phyloP scores from a whole-genome alignment of 2,797 vertebrate species.

The Gallinago solitaria region DNA sequence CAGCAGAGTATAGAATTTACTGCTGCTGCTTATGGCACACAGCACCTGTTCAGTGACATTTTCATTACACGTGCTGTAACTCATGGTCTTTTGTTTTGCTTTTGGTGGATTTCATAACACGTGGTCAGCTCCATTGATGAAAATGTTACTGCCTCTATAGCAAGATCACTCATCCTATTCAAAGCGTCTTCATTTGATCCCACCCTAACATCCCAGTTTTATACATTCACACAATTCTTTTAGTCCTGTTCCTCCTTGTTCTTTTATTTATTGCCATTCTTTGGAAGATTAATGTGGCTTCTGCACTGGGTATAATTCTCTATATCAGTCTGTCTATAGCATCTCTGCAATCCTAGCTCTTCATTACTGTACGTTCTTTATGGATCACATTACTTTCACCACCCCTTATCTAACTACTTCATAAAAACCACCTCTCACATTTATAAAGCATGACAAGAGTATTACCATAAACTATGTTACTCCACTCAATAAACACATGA shows the following conservation, averaged over 20 bases:
- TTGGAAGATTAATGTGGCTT: slow-evolving; percentile 35
- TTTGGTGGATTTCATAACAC: background rate
- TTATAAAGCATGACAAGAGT: slow-evolving; percentile 44
- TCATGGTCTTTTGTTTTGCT: background rate
- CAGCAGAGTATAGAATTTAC: slow-evolving; percentile 1
- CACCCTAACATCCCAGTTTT: background rate
- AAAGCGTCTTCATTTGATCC: background rate
- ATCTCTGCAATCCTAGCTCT: slow-evolving; percentile 29
- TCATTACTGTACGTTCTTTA: slow-evolving; percentile 43
- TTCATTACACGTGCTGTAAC: background rate
- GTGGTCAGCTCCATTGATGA: background rate
- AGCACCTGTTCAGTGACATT: background rate
- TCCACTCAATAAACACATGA: slow-evolving; percentile 10
- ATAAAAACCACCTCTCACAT: slow-evolving; percentile 41
- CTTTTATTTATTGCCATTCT: slow-evolving; percentile 44
- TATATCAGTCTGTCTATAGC: slow-evolving; percentile 31
- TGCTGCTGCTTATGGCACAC: background rate
- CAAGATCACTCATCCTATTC: background rate
- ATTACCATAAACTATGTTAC: slow-evolving; percentile 47
- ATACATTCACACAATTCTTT: background rate
- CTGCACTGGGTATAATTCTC: slow-evolving; percentile 30
- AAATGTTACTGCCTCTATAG: background rate
- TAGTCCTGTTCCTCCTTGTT: background rate
- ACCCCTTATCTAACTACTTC: slow-evolving; percentile 59
- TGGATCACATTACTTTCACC: slow-evolving; percentile 49